Evolutionary conservation across 1,140 invertebrate genomes (phyloP).

Genomic region (Drusus annulatus): DNA sequence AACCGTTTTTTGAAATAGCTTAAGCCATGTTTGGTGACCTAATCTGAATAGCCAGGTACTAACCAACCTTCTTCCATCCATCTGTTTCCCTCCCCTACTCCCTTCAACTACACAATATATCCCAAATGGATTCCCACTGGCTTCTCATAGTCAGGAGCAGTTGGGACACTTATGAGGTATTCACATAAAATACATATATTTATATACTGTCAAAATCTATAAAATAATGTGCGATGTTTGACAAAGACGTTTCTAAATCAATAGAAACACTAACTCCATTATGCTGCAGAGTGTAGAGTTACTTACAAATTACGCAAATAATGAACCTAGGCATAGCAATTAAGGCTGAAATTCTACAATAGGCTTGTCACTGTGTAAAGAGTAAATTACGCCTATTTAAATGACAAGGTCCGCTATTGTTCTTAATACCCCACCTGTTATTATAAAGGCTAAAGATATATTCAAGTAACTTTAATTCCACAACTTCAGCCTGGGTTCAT

Average conservation of each 20-base stretch:
- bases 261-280: slow-evolving; percentile 13
- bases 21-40: no score
- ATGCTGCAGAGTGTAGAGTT: background rate
- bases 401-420: slow-evolving; percentile 42
- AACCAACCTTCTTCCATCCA: no score
- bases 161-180: no score
- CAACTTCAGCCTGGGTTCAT: slow-evolving; percentile 10
- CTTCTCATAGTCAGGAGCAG: no score
- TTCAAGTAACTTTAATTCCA: slow-evolving; percentile 16
- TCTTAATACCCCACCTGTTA: slow-evolving; percentile 34
- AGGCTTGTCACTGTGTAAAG: slow-evolving; percentile 24
- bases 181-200: no score
- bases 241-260: slow-evolving; percentile 3
- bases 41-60: no score
- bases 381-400: slow-evolving; percentile 41
- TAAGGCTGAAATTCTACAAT: slow-evolving; percentile 16
- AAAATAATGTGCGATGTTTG: background rate
- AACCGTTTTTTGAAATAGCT: no score
- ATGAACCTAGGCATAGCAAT: slow-evolving; percentile 12
- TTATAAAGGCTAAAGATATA: slow-evolving; percentile 24
- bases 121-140: no score
- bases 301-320: slow-evolving; percentile 11
- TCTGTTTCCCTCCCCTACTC: no score
- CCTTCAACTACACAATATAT: no score
- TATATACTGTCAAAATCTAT: no score